Evolutionary conservation across 2,113 vertebrate species (phyloP).

Genomic region (Silurus glanis): DNA sequence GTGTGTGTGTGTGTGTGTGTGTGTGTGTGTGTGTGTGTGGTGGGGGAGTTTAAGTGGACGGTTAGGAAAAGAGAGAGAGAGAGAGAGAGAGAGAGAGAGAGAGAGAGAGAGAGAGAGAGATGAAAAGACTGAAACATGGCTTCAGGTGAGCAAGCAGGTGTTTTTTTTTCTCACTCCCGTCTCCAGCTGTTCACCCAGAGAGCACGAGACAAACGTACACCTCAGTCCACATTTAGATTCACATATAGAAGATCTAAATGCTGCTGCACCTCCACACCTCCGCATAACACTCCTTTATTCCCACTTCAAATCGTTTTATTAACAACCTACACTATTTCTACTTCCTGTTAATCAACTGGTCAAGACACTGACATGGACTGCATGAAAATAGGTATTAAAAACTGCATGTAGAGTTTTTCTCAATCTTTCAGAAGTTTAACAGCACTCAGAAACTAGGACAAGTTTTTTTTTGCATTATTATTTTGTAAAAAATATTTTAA

Average conservation of each 20-base stretch:
- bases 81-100: conserved; percentile 34
- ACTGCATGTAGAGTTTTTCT: not conserved
- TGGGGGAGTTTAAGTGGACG: conserved; percentile 34
- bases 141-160: conserved; percentile 66
- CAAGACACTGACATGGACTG: not conserved
- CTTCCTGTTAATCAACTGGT: not conserved
- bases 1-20: not conserved
- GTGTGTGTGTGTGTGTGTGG: conserved; percentile 48
- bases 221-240: not conserved
- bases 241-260: not conserved
- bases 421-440: not conserved
- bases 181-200: conserved; percentile 17
- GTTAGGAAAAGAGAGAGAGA: conserved; percentile 22
- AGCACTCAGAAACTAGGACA: not conserved
- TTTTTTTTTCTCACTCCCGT: conserved; percentile 46
- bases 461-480: too few relatives aligned
- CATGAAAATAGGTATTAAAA: not conserved
- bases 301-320: not conserved
- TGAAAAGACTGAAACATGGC: conserved; percentile 50
- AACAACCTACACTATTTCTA: not conserved
- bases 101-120: conserved; percentile 30
- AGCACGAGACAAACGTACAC: not conserved
- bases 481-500: too few relatives aligned
- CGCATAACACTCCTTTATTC: not conserved
- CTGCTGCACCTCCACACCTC: not conserved